Evolutionary conservation across 2,113 vertebrate genomes (phyloP).

Genomic region (Proteles cristata): DNA sequence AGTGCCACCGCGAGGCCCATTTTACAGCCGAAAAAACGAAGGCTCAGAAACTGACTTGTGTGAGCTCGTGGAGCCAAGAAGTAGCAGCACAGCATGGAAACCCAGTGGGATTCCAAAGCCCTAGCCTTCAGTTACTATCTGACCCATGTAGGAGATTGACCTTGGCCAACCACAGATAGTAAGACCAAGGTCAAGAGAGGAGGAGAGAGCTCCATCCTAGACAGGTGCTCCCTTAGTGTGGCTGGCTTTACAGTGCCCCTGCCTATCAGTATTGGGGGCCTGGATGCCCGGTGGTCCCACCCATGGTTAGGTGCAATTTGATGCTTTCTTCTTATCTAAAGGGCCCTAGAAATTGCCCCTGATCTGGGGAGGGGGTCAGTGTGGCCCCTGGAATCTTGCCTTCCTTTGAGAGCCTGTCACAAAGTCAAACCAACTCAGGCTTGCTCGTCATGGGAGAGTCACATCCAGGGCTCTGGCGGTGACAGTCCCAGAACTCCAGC

Average conservation of each 20-base stretch:
- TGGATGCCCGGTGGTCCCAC: not conserved
- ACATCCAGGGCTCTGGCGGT: fast-evolving
- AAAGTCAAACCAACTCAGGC: not conserved
- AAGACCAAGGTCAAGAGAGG: not conserved
- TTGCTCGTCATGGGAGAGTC: not conserved
- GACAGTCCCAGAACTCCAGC: not conserved
- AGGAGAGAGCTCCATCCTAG: no score
- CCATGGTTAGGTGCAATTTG: not conserved
- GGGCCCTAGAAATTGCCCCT: not conserved
- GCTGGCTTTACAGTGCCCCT: not conserved
- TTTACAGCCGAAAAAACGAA: not conserved
- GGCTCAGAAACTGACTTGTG: not conserved
- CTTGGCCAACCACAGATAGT: not conserved
- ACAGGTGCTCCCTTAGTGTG: fast-evolving
- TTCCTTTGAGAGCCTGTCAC: not conserved
- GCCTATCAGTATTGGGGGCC: not conserved
- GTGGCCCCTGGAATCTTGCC: not conserved
- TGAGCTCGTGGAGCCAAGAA: fast-evolving
- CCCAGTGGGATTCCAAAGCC: not conserved
- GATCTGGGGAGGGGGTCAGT: not conserved
- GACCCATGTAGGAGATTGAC: not conserved
- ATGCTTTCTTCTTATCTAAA: not conserved
- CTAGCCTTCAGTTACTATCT: not conserved
- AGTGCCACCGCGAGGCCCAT: not conserved
- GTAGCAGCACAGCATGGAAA: no score